These are phyloP conservation scores for Acestrorhynchus altus DNA, from an alignment of 2,797 vertebrate genomes.

Conservation along the genomic window DNA sequence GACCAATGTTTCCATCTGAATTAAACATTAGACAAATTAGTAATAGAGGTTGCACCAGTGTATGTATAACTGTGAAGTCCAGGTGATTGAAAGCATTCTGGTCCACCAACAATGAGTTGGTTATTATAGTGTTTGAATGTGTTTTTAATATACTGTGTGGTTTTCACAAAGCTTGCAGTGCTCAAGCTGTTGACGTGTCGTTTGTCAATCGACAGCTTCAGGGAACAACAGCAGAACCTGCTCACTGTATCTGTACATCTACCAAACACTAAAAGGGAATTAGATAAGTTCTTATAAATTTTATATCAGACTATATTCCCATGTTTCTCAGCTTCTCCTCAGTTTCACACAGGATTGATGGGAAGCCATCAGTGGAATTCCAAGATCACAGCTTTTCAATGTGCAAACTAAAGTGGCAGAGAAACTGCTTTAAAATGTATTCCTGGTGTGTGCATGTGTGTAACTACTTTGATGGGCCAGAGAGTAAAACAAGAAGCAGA, in stretches of 20 bases:
- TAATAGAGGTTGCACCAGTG: not conserved
- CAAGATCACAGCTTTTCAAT: not conserved
- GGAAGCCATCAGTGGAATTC: not conserved
- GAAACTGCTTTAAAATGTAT: not conserved
- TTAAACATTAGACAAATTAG: not conserved
- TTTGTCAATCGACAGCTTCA: not conserved
- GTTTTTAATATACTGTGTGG: not conserved
- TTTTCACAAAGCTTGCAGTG: not conserved
- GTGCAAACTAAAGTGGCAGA: not conserved
- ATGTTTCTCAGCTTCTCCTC: not conserved
- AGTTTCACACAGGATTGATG: not conserved
- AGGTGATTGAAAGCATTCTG: not conserved
- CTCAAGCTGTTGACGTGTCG: not conserved
- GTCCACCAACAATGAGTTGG: too few relatives aligned
- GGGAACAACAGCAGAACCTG: not conserved
- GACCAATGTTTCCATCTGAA: not conserved
- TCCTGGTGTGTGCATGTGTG: not conserved
- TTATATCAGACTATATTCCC: not conserved
- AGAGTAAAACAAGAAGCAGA: not conserved
- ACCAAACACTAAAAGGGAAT: not conserved
- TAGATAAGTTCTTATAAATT: not conserved
- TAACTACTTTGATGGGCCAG: not conserved
- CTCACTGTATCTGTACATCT: not conserved
- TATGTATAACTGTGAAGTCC: not conserved
- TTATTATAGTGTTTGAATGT: not conserved